Conservation (phyloP, 2,113 vertebrate species). For the Noctilio leporinus region DNA sequence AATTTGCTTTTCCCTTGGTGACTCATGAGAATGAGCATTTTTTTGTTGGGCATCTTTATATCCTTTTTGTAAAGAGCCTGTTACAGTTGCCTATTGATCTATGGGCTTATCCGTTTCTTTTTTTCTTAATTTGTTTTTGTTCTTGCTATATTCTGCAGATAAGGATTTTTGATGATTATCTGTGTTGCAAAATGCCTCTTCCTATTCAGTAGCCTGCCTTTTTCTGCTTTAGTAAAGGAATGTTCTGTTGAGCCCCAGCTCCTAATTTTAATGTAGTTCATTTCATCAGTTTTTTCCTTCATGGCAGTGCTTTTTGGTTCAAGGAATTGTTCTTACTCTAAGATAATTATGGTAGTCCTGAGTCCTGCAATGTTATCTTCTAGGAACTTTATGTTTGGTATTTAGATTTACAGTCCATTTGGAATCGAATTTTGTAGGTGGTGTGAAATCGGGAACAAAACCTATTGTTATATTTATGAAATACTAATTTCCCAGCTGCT, state of each 20-base stretch:
- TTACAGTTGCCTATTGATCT: background rate
- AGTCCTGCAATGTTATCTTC: background rate
- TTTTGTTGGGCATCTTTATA: background rate
- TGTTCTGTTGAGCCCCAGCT: background rate
- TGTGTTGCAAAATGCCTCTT: background rate
- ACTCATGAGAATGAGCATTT: background rate
- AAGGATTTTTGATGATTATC: background rate
- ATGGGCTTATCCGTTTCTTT: background rate
- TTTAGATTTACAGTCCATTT: background rate
- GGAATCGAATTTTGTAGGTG: conserved; percentile 17
- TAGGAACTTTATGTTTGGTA: background rate
- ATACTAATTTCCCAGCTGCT: background rate
- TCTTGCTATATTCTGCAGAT: background rate
- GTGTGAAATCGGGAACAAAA: background rate
- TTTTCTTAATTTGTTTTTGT: background rate
- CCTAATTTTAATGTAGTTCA: background rate
- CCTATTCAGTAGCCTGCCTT: background rate
- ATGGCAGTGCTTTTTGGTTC: background rate
- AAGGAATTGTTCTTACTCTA: background rate
- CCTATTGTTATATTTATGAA: background rate
- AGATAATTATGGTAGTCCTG: background rate
- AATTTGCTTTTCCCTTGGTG: background rate
- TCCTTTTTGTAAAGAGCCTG: background rate
- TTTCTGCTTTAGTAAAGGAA: background rate
- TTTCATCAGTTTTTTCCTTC: background rate